Base-by-base conservation (phyloP, 2,113 vertebrate genomes). In the Nyctereutes procyonoides region DNA sequence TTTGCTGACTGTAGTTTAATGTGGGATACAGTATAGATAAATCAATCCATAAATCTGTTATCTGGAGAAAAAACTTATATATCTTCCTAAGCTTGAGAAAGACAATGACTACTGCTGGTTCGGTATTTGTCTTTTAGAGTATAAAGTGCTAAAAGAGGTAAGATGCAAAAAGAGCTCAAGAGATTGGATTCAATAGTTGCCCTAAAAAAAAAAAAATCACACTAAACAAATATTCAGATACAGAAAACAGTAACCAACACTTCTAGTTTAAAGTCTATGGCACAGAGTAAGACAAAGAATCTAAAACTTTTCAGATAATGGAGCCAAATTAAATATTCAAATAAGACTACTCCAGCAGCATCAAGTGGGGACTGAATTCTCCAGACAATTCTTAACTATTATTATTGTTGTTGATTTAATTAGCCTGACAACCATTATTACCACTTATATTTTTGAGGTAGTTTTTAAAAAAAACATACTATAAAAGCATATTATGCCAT, bases 291-390 rank as follows among this genome's bases (percentile, higher is more conserved):
- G 30, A 12, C 11, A 77, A n/a, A 82, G 30, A 86, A 88, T 82
- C 79, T 73, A 63, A 53, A 94, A 83, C 11, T 86, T 83, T 86
- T 60, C 81, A 93, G 53, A 62, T 56, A 95, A 92, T 51, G 74
- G 79, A 96, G 51, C 51, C n/a, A 80, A 88, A 86, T 87, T 79
- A 73, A 93, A 88, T 67, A 95, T n/a, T 51, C 79, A 96, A 95
- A 53, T 65, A 53, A 96, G 15, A 88, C 53, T 91, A 80, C 24
- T 92, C 17, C 26, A 88, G 58, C 0, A 74, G 11, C n/a, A 67
- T 83, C 9, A 86, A 93, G 19, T 56, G 32, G 48, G 16, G 35
- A 80, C 30, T 56, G 28, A 90, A 79, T 74, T 90, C 79, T 80
- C 92, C 67, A 77, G 30, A 51, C n/a, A 83, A 71, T 77, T 69